Percentiles rank a stretch among this genome's conserved stretches.
phyloP scores from a whole-genome alignment of 2,113 vertebrate genomes.

The Oreocharis arfaki region DNA sequence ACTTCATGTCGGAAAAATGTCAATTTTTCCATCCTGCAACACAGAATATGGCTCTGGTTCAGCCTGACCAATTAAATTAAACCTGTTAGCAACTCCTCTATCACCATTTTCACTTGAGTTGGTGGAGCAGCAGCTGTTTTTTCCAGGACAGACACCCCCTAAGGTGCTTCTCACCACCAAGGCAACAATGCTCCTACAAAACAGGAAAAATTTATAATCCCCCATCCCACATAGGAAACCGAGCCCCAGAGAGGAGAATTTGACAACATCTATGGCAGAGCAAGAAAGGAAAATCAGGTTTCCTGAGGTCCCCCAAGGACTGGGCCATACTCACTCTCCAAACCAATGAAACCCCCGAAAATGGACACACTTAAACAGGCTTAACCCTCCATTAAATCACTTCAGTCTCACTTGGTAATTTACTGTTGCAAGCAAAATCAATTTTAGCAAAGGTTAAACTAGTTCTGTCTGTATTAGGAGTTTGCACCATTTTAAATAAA shows the following conservation, averaged over 20 bases:
- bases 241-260: neutral
- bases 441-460: slow-evolving; percentile 54
- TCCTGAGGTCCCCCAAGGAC: fast-evolving
- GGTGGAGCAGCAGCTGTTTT: neutral
- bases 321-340: neutral
- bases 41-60: neutral
- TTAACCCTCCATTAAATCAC: slow-evolving; percentile 51
- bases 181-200: neutral
- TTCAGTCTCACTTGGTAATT: slow-evolving; percentile 43
- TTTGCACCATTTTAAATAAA: slow-evolving; percentile 31
- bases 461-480: neutral
- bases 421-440: slow-evolving; percentile 31
- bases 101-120: neutral
- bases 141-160: neutral
- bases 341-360: neutral
- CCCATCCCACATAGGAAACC: neutral
- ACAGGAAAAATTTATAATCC: neutral
- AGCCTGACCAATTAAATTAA: neutral
- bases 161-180: neutral
- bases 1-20: neutral
- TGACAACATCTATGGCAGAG: neutral
- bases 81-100: neutral
- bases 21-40: neutral
- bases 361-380: slow-evolving; percentile 27
- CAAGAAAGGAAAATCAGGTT: neutral